phyloP scores from a whole-genome alignment of 1,140 invertebrate genomes.

The Drosophila paulistorum region DNA sequence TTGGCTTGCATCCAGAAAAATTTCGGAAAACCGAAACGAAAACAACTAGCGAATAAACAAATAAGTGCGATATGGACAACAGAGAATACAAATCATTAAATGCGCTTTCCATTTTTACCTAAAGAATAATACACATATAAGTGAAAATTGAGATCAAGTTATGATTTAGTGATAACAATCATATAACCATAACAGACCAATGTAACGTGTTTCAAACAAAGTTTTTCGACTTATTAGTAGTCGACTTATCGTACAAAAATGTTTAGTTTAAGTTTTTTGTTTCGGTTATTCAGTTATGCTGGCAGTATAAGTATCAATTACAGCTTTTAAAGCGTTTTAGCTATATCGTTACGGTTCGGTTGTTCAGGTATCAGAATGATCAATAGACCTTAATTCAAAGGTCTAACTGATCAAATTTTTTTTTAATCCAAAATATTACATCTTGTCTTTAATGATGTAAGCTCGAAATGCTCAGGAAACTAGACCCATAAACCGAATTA shows the following conservation, averaged over 20 bases:
- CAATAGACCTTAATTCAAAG: background rate
- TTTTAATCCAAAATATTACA: too few species aligned
- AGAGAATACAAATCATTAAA: slow-evolving; percentile 45
- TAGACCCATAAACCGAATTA: background rate
- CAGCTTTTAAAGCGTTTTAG: too few species aligned
- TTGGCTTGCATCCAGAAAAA: slow-evolving; percentile 64
- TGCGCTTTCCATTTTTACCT: slow-evolving; percentile 23
- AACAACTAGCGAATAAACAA: slow-evolving; percentile 71
- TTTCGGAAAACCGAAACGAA: slow-evolving; percentile 64
- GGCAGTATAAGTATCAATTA: too few species aligned
- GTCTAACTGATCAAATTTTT: too few species aligned
- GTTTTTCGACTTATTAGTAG: too few species aligned
- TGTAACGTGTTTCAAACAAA: too few species aligned
- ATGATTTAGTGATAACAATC: background rate
- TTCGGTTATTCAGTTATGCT: too few species aligned
- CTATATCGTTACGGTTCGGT: too few species aligned
- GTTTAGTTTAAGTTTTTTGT: too few species aligned
- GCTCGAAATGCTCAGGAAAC: background rate
- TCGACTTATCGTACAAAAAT: too few species aligned
- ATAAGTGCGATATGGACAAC: slow-evolving; percentile 44
- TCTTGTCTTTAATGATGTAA: too few species aligned
- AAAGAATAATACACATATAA: background rate
- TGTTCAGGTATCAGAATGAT: too few species aligned
- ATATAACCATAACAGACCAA: background rate
- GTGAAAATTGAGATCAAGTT: background rate